These are phyloP conservation scores for Magallana angulata DNA, from an alignment of 1,140 invertebrate species.

Conservation along the genomic window DNA sequence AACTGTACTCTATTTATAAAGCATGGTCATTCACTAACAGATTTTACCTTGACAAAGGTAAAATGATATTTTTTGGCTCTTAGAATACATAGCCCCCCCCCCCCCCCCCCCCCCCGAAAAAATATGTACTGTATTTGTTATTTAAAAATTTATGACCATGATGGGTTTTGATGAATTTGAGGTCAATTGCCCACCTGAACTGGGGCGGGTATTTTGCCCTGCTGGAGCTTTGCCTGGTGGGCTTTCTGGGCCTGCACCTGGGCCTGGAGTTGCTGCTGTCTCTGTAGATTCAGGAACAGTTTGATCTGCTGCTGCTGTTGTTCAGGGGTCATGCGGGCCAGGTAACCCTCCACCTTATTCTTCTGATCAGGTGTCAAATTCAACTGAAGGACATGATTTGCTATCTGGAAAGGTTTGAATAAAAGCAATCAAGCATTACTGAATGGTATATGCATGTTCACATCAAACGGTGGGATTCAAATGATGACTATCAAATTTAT, in stretches of 20 bases:
- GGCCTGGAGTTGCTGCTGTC: slow-evolving; percentile 58
- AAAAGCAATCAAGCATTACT: not conserved
- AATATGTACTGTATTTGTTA: too few relatives aligned
- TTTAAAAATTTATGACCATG: not conserved
- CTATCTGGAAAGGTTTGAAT: slow-evolving; percentile 63
- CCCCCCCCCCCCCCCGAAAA: too few relatives aligned
- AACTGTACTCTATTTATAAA: too few relatives aligned
- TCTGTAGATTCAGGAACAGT: slow-evolving; percentile 64
- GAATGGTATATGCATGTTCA: not conserved
- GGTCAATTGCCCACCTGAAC: slow-evolving; percentile 50
- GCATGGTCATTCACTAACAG: too few relatives aligned
- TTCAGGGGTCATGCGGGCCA: slow-evolving; percentile 71
- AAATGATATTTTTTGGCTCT: too few relatives aligned
- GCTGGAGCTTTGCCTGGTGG: slow-evolving; percentile 50
- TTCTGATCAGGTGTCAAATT: slow-evolving; percentile 70
- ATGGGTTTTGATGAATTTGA: not conserved
- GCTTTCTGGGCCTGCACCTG: slow-evolving; percentile 61
- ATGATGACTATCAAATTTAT: too few relatives aligned
- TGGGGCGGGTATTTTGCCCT: slow-evolving; percentile 49
- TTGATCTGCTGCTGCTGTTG: slow-evolving; percentile 71
- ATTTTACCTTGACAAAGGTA: too few relatives aligned
- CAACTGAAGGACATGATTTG: slow-evolving; percentile 66
- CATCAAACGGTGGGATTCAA: too few relatives aligned
- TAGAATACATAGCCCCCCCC: too few relatives aligned
- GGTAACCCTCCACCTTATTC: slow-evolving; percentile 68